Conservation (phyloP, 2,113 vertebrate species). For the Ivindomyrus marchei region DNA sequence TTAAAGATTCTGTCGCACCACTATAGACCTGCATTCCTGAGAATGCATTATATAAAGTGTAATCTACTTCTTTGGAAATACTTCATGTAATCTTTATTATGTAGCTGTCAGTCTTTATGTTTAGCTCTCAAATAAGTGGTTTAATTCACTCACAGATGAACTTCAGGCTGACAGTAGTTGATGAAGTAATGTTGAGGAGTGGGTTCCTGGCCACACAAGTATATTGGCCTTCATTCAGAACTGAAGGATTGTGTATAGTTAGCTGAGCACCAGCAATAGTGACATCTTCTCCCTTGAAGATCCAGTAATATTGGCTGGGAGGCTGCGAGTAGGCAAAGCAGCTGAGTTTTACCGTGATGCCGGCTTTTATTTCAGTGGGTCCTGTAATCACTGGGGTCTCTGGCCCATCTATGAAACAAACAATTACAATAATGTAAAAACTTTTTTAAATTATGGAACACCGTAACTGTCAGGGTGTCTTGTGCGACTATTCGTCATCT, state of each 20-base stretch:
- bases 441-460: conserved; percentile 29
- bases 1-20: background rate
- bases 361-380: background rate
- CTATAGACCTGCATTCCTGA: background rate
- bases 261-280: background rate
- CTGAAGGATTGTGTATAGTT: background rate
- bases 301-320: conserved; percentile 45
- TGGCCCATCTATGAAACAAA: conserved; percentile 32
- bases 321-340: conserved; percentile 44
- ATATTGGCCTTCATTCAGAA: conserved; percentile 32
- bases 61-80: background rate
- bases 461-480: conserved; percentile 6
- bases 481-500: background rate
- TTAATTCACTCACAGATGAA: conserved; percentile 24
- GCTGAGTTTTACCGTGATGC: background rate
- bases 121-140: background rate
- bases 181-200: conserved; percentile 45
- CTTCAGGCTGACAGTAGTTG: conserved; percentile 11
- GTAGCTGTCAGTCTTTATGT: background rate
- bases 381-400: conserved; percentile 20
- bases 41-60: background rate
- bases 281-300: background rate
- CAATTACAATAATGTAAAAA: background rate
- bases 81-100: background rate
- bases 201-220: conserved; percentile 53